Base-by-base conservation (phyloP, 2,888 invertebrate species). In the Stenoptilia bipunctidactyla region DNA sequence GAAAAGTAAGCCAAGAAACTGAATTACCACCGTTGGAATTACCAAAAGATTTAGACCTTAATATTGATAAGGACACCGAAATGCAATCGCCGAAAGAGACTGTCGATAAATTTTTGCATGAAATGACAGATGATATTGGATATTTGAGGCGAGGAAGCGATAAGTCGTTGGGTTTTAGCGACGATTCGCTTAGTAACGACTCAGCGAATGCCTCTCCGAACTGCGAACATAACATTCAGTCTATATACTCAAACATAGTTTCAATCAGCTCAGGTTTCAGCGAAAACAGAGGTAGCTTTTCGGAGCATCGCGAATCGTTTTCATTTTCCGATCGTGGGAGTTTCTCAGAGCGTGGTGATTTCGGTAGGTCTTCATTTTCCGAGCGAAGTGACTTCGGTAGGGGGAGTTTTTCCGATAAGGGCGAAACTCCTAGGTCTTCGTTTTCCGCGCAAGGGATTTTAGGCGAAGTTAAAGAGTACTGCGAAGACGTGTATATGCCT, bases 141-240 rank as follows among this genome's bases (percentile, higher is more conserved):
- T 88, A 86, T 45, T 80, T 86, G 12, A 74, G 90, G 44, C 69
- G 90, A 13, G 90, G 90, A 13, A 90, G 90, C 44, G 90, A 91
- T 48, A 90, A 89, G 50, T 89, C 89, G 0, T 66, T 90, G 3
- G 89, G 89, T 8, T 91, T 90, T 56, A 90, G 90, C 27, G 91
- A 91, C 45, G 91, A 91, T 55, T 90, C 90, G 1, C 56, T 91
- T n/a, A 90, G 90, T 51, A 90, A 90, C 47, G 91, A 91, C 52
- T 84, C 84, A 0, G 74, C 80, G 0, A 83, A 76, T 27, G 76
- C 69, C 0, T 88, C 88, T 0, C 88, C 88, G 0, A 87, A 84
- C 40, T 84, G 79, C 52, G 84, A 85, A 15, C 83, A 82, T 4
- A 84, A 83, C 38, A 51, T 84, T 0, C 79, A 79, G 8, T 83